Percentiles rank a stretch among this genome's conserved stretches.
Evolutionary conservation across 2,888 invertebrate species (phyloP).

Genomic region (Strigamia crassipes): DNA sequence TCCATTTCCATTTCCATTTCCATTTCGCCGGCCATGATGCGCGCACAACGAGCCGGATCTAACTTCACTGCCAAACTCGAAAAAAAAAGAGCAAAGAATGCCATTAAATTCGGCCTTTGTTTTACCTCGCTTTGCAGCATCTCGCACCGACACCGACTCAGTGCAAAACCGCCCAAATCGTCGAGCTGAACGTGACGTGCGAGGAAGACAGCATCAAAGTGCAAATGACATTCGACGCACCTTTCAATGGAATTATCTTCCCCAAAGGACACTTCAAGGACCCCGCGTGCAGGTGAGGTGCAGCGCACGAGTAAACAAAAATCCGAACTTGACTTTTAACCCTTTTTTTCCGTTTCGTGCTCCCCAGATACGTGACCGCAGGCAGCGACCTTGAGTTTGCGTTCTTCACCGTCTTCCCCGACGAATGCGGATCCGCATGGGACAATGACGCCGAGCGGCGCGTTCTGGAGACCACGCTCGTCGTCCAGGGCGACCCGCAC

Average conservation of each 20-base stretch:
- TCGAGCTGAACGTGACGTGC: constrained; percentile 69
- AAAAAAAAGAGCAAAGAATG: background rate
- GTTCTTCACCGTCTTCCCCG: constrained; percentile 45
- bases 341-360: constrained; percentile 11
- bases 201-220: constrained; percentile 66
- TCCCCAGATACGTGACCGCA: constrained; percentile 45
- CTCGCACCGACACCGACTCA: background rate
- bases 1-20: too few species aligned
- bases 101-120: background rate
- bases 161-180: constrained; percentile 60
- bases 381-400: background rate
- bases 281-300: constrained; percentile 69
- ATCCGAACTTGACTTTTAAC: constrained; percentile 20
- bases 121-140: background rate
- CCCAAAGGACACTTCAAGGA: constrained; percentile 72
- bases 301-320: background rate
- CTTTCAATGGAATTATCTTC: constrained; percentile 72
- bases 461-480: constrained; percentile 51
- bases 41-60: background rate
- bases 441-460: constrained; percentile 45
- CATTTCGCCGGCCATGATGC: too few species aligned
- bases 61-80: background rate
- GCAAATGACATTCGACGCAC: constrained; percentile 67
- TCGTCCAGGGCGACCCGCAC: constrained; percentile 69
- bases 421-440: constrained; percentile 47